Base-by-base conservation (phyloP, 2,113 vertebrate species). In the Dryoscopus gambensis region DNA sequence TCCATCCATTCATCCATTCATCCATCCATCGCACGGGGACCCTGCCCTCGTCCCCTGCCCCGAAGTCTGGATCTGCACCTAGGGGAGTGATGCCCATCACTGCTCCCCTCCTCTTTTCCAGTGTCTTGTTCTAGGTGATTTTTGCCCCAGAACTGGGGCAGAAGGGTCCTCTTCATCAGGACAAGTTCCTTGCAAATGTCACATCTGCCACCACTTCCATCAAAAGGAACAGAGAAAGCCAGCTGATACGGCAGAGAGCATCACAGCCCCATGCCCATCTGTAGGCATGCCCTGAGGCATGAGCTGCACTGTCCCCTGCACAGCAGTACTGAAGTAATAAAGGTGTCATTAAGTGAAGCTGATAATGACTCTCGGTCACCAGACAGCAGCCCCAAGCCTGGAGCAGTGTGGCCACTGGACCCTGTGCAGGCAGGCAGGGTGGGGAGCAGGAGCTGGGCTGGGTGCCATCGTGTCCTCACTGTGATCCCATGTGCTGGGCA, bases 221-320 rank as follows among this genome's bases (percentile, higher is more conserved):
- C 35, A 69, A 42, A 80, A 68, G 42, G 35, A 80, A 25, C 2
- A 3, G 52, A 31, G 42, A 63, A 59, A 64, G 49, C 7, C 2
- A 8, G 52, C 13, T 49, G 6, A 5, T 3, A 13, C 0, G 0
- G 28, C 2, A 11, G 22, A 1, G 3, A 59, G 62, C 11, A 35
- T 13, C 1, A 2, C 49, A 71, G 44, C 18, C 24, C 42, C 31
- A 10, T 5, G 19, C 13, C 53, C 42, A 18, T 33, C 31, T 31
- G 39, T 3, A 23, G 33, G 8, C 27, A 30, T 7, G 14, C 10
- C 35, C 52, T 13, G 7, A 31, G 25, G 24, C 68, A 57, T 0
- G 1, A 70, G 52, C 33, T 23, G 56, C 47, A 53, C 28, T 0
- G 0, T 40, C 3, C n/a, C 37, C 55, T 31, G 55, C 21, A 33